Evolutionary conservation across 2,113 vertebrate species (phyloP), one percentile per base, ranked within the genome.

Genomic region (Leucoraja erinaceus): DNA sequence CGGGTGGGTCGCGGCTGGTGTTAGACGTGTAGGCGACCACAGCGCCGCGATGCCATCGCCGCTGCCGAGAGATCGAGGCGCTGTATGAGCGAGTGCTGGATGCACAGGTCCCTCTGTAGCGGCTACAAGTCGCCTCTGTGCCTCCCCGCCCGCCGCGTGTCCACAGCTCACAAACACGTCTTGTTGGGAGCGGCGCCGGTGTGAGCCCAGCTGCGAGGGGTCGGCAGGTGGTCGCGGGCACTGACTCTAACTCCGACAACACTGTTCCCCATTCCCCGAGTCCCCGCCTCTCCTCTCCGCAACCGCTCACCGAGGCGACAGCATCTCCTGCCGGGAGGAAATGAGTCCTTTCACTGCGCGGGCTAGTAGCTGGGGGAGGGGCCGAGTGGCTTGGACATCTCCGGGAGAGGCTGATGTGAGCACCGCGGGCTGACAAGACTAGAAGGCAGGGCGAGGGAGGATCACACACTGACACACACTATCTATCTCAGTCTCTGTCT

Each of bases 31-130:
- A 83, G 56, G 79, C n/a, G 93, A 94, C 95, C 95, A 92, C 93
- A 94, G 88, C 94, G 93, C 94, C 94, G 93, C 95, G 96, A 94
- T 94, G 95, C 95, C 96, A 97, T 96, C 93, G 94, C 94, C 93
- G 93, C 12, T 47, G 25, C 88, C 88, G 70, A 91, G 88, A 70
- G 38, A 22, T 70, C 20, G 4, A 10, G 16, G 33, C 63, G 10
- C 31, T 18, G 63, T 70, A 16, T 4, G 6, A n/a, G n/a, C n/a
- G n/a, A n/a, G n/a, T n/a, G n/a, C n/a, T n/a, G n/a, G n/a, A n/a
- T n/a, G n/a, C n/a, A n/a, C n/a, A n/a, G n/a, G n/a, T n/a, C n/a
- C n/a, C n/a, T n/a, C n/a, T n/a, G n/a, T 63, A 20, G 25, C 5
- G 25, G 25, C 10, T 25, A 12, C 4, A 59, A 9, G 54, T 54